phyloP scores from a whole-genome alignment of 2,888 invertebrate genomes.

The Tryphoninae sp. region DNA sequence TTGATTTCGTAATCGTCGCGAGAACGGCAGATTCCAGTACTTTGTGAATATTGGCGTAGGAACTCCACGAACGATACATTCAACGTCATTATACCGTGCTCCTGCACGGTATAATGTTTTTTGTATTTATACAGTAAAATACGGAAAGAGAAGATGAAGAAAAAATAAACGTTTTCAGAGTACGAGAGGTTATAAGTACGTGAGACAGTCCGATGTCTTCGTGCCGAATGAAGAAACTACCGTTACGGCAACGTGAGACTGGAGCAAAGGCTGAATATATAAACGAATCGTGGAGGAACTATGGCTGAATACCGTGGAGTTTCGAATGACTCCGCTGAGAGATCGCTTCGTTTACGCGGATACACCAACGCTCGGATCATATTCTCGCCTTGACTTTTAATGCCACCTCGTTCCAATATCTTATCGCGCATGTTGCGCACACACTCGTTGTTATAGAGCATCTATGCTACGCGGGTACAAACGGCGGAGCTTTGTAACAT shows the following conservation, averaged over 20 bases:
- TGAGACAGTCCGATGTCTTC: constrained; percentile 3
- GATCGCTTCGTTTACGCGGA: not conserved
- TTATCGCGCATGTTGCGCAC: constrained; percentile 22
- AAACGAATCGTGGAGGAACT: constrained; percentile 18
- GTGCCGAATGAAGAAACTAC: constrained; percentile 43
- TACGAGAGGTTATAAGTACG: not conserved
- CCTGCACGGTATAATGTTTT: not conserved
- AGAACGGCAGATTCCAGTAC: not conserved
- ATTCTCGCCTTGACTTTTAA: constrained; percentile 37
- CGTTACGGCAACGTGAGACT: constrained; percentile 38
- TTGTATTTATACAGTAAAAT: not conserved
- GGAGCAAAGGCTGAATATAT: constrained; percentile 17
- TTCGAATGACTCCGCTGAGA: constrained; percentile 19
- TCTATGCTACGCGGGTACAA: not conserved
- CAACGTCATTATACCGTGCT: not conserved
- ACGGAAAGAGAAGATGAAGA: no score
- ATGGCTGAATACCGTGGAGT: constrained; percentile 6
- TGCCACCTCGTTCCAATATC: constrained; percentile 31
- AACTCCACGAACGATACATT: no score
- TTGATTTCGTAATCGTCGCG: not conserved
- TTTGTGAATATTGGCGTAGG: no score
- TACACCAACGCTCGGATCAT: constrained; percentile 16
- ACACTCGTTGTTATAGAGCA: constrained; percentile 31
- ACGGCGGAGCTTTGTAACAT: not conserved
- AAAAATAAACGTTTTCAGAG: not conserved